Evolutionary conservation across 1,140 invertebrate genomes (phyloP).

Genomic region (Manduca sexta): DNA sequence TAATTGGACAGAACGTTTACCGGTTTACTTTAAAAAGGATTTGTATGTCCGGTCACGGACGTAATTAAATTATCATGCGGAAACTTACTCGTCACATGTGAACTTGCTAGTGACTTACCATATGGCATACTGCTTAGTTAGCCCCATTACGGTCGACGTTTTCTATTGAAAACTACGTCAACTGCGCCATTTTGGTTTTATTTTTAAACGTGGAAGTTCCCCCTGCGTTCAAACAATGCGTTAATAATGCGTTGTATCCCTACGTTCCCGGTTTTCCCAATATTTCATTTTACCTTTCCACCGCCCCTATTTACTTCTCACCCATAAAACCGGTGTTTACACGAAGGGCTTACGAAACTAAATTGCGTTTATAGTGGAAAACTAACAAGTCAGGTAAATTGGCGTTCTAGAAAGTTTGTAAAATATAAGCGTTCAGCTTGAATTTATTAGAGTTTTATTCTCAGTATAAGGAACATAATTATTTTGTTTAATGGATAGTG

Average conservation of each 20-base stretch:
- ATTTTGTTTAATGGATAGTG: too few relatives aligned
- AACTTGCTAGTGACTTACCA: neutral
- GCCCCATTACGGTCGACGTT: too few relatives aligned
- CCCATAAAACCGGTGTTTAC: neutral
- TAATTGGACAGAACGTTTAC: conserved; percentile 13
- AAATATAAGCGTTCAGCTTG: too few relatives aligned
- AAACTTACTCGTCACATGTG: conserved; percentile 1
- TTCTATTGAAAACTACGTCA: neutral
- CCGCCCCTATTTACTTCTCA: conserved; percentile 7
- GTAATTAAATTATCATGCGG: conserved; percentile 12
- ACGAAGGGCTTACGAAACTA: too few relatives aligned
- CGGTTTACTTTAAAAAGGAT: conserved; percentile 13
- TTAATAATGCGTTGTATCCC: neutral
- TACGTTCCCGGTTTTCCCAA: conserved; percentile 5
- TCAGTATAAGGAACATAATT: too few relatives aligned
- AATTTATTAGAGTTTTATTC: too few relatives aligned
- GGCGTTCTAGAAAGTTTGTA: too few relatives aligned
- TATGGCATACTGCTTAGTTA: neutral
- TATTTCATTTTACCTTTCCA: conserved; percentile 8
- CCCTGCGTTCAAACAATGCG: too few relatives aligned
- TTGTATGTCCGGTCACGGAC: conserved; percentile 23
- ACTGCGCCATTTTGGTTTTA: neutral
- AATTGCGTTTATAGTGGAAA: too few relatives aligned
- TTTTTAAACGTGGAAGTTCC: too few relatives aligned
- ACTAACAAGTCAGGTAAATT: too few relatives aligned